Percentiles rank a stretch among this genome's conserved stretches.
phyloP scores from a whole-genome alignment of 2,797 vertebrate species.

The Mormyrops attenuatus region DNA sequence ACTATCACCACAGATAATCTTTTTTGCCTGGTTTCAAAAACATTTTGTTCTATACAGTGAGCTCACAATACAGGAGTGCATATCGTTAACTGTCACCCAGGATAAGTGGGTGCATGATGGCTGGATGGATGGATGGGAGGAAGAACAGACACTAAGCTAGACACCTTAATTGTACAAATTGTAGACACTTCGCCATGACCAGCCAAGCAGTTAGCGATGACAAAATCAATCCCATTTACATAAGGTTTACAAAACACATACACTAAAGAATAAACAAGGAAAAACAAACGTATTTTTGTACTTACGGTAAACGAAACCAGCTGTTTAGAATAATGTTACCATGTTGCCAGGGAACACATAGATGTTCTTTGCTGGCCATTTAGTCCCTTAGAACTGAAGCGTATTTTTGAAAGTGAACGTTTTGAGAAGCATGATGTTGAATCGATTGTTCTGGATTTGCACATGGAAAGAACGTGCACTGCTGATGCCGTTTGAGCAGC shows the following conservation, averaged over 20 bases:
- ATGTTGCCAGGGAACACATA: not conserved
- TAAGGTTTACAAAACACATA: not conserved
- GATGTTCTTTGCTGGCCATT: not conserved
- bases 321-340: not conserved
- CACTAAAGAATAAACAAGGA: not conserved
- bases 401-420: not conserved
- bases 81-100: not conserved
- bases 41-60: not conserved
- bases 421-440: not conserved
- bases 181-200: not conserved
- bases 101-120: not conserved
- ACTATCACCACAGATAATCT: not conserved
- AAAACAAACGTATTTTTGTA: conserved; percentile 15
- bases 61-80: not conserved
- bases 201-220: not conserved
- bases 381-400: not conserved
- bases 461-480: conserved; percentile 17
- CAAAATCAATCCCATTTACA: conserved; percentile 1
- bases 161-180: not conserved
- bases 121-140: not conserved
- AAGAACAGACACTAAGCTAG: not conserved
- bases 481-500: conserved; percentile 22
- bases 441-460: not conserved
- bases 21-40: not conserved
- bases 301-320: conserved; percentile 7